A percentile compares a stretch with the other conserved stretches of the same genome.
Evolutionary conservation across 1,140 invertebrate genomes (phyloP).

Genomic region (Macrocentrus cingulum): DNA sequence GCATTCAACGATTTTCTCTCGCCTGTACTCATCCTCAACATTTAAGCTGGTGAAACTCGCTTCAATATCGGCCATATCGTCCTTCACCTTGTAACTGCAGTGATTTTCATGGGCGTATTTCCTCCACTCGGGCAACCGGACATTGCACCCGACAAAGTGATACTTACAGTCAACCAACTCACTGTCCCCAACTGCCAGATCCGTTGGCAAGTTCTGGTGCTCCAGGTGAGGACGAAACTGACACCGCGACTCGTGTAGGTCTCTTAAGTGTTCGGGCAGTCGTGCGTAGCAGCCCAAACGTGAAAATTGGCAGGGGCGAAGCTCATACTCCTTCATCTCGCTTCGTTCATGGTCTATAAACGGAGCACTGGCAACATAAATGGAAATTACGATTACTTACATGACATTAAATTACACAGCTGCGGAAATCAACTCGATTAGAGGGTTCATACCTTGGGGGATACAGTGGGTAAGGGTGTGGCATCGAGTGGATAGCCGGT

Average conservation of each 20-base stretch:
- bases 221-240: slow-evolving; percentile 47
- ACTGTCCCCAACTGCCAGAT: slow-evolving; percentile 29
- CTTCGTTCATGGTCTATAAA: slow-evolving; percentile 37
- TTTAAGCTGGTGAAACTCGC: slow-evolving; percentile 22
- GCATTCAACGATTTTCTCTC: slow-evolving; percentile 39
- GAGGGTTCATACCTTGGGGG: slow-evolving; percentile 7
- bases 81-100: slow-evolving; percentile 41
- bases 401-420: not conserved
- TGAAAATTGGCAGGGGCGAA: slow-evolving; percentile 39
- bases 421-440: not conserved
- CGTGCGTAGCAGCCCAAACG: slow-evolving; percentile 46
- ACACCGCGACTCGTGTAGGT: slow-evolving; percentile 48
- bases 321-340: slow-evolving; percentile 30
- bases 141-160: slow-evolving; percentile 39
- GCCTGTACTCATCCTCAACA: slow-evolving; percentile 26
- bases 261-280: slow-evolving; percentile 36
- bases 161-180: slow-evolving; percentile 39
- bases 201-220: slow-evolving; percentile 40
- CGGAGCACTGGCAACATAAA: slow-evolving; percentile 36
- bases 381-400: not conserved
- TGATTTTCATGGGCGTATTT: slow-evolving; percentile 40
- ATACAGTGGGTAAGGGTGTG: slow-evolving; percentile 32
- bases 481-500: slow-evolving; percentile 29
- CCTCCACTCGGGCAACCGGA: slow-evolving; percentile 38
- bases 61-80: slow-evolving; percentile 21